Conservation (phyloP, 2,113 vertebrate genomes). For the Laticauda laticaudata region DNA sequence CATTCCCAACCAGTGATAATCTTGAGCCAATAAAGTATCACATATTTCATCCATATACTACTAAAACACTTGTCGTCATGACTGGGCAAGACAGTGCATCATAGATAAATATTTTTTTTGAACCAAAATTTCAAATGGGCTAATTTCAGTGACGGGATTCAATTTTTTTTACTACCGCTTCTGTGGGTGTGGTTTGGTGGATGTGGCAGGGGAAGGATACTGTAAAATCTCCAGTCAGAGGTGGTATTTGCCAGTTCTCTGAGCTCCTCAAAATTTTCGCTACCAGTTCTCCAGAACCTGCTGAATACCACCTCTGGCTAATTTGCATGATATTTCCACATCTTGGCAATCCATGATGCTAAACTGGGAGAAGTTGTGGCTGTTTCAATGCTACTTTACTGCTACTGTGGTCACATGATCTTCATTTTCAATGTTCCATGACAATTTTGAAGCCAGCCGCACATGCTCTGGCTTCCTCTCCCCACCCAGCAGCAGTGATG, state of each 20-base stretch:
- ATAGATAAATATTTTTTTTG: not conserved
- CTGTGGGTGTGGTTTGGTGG: no score
- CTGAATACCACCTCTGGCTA: not conserved
- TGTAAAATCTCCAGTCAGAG: no score
- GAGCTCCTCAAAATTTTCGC: no score
- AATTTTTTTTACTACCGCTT: no score
- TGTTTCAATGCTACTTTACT: not conserved
- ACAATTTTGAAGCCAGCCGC: not conserved
- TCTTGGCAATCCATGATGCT: not conserved
- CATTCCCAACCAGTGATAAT: not conserved
- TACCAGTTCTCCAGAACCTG: no score
- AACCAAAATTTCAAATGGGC: not conserved
- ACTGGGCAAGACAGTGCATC: not conserved
- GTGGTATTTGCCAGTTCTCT: no score
- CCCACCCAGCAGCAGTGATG: not conserved
- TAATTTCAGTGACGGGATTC: not conserved
- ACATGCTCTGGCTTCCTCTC: not conserved
- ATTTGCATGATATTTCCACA: not conserved
- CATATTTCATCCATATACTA: not conserved
- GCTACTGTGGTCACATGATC: not conserved
- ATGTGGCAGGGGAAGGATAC: no score
- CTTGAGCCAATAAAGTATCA: not conserved
- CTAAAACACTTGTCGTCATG: not conserved
- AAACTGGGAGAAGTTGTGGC: no score
- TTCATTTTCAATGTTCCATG: not conserved